Evolutionary conservation across 2,113 vertebrate genomes (phyloP), one percentile per base, ranked within the genome.

Genomic region (Hippocampus mohnikei): DNA sequence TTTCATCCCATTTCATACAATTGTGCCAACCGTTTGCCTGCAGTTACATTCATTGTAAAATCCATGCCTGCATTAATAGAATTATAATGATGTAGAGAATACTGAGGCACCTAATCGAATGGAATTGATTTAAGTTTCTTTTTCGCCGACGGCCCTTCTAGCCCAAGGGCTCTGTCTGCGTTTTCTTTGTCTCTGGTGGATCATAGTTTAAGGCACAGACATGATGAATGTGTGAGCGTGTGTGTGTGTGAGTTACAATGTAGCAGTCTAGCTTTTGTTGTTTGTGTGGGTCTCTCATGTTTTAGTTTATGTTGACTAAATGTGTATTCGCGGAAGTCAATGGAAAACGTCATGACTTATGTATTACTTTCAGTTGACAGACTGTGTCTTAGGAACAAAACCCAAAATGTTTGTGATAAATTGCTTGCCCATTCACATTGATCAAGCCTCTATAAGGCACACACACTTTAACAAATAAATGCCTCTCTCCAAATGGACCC

Each of bases 71-170:
- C 44, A 74, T 87, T 91, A 91, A 93, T 91, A 85, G 87, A 92
- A 91, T 92, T 90, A 90, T 91, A 91, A 92, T 90, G 86, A 91
- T 90, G 87, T 80, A 87, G 85, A 88, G 85, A 89, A 86, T 78
- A 76, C 78, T 25, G 63, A 76, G 77, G 86, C 84, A 88, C 88
- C 85, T 85, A 88, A 91, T 91, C 87, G 91, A 91, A 91, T 77
- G 70, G 73, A 88, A 93, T 92, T 88, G 89, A 92, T 93, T 91
- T 84, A 89, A 86, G 84, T 81, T 82, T 73, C 79, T 77, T 87
- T 81, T 84, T 88, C 85, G 85, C 85, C 66, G 69, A 20, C 60
- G 73, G 82, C 84, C 82, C 72, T 82, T 27, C n/a, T 53, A 65
- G 80, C 84, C 81, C 58, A 83, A 74, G 77, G 81, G 84, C 74